Evolutionary conservation across 2,888 invertebrate genomes (phyloP).

Genomic region (Cistogaster globosa): DNA sequence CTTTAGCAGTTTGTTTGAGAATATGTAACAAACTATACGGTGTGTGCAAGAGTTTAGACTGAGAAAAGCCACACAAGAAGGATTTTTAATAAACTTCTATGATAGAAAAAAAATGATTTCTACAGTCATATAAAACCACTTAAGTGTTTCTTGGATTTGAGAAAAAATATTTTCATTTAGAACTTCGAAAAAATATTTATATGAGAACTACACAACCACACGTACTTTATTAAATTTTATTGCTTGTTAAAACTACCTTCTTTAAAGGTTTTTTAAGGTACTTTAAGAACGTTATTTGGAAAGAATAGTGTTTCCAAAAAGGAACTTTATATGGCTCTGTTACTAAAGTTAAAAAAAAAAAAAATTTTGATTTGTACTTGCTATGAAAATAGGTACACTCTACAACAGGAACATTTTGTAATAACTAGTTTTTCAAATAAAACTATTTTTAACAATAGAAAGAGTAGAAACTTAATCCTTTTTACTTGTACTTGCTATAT

Average conservation of each 20-base stretch:
- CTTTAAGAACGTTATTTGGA: too few species aligned
- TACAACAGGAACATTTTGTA: too few species aligned
- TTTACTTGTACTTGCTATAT: background rate
- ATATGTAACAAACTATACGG: background rate
- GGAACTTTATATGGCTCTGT: too few species aligned
- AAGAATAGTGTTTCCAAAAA: too few species aligned
- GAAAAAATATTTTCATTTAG: constrained; percentile 11
- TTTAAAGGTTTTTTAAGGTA: background rate
- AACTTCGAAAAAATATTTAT: too few species aligned
- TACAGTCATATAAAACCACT: constrained; percentile 2
- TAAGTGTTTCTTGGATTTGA: constrained; percentile 14
- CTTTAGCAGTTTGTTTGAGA: background rate
- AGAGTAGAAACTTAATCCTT: too few species aligned
- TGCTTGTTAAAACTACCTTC: too few species aligned
- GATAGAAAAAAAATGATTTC: background rate
- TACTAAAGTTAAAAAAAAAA: too few species aligned
- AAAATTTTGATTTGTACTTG: background rate
- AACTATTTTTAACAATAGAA: background rate
- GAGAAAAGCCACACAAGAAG: constrained; percentile 1
- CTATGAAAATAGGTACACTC: background rate
- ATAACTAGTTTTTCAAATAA: background rate
- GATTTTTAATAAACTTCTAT: constrained; percentile 31
- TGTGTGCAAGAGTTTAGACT: background rate
- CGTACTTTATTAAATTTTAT: background rate
- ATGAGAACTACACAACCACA: too few species aligned